phyloP scores from a whole-genome alignment of 1,140 invertebrate species.

The Eupeodes corollae region DNA sequence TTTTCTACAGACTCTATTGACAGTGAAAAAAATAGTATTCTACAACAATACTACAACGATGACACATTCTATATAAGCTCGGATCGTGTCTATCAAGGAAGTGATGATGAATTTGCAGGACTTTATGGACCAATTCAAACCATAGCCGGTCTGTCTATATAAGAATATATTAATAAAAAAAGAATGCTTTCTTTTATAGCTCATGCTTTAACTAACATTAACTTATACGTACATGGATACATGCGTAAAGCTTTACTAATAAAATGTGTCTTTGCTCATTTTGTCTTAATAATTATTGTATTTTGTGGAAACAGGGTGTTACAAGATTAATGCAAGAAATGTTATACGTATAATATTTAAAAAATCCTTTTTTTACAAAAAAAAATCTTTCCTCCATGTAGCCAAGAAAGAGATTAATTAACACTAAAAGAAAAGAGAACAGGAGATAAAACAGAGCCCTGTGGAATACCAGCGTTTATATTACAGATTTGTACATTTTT shows the following conservation, averaged over 20 bases:
- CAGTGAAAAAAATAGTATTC: conserved; percentile 22
- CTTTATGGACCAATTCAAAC: conserved; percentile 35
- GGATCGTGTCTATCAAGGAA: conserved; percentile 32
- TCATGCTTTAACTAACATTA: conserved; percentile 1
- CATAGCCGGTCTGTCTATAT: conserved; percentile 25
- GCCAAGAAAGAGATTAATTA: too few relatives aligned
- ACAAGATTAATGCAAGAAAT: too few relatives aligned
- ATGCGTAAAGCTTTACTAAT: background rate
- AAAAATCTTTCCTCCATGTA: too few relatives aligned
- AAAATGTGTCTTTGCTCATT: conserved; percentile 7
- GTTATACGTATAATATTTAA: too few relatives aligned
- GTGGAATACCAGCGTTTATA: too few relatives aligned
- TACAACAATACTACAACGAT: conserved; percentile 34
- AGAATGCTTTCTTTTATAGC: background rate
- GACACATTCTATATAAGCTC: conserved; percentile 34
- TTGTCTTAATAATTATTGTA: too few relatives aligned
- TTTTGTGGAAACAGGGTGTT: too few relatives aligned
- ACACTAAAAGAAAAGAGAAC: too few relatives aligned
- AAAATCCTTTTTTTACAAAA: too few relatives aligned
- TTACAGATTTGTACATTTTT: too few relatives aligned
- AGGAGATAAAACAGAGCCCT: too few relatives aligned
- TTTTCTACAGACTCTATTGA: conserved; percentile 25
- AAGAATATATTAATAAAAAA: background rate
- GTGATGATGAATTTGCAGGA: conserved; percentile 31
- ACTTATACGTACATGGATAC: background rate